These are phyloP conservation scores for Hybos culiciformis DNA, from an alignment of 2,888 invertebrate species.

Conservation along the genomic window DNA sequence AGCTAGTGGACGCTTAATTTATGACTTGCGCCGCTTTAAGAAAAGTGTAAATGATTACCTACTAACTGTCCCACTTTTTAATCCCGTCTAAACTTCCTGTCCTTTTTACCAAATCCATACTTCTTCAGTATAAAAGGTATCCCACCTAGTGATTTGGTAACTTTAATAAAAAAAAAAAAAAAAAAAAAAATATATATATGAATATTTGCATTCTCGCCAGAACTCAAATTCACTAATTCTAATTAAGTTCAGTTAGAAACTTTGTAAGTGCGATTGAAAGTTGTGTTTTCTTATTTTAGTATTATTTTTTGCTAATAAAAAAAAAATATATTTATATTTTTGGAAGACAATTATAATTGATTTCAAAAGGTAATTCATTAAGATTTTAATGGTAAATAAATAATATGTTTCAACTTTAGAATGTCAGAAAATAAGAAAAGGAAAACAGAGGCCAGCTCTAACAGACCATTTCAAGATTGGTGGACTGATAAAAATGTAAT, in stretches of 20 bases:
- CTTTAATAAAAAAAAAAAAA: too few species aligned
- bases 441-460: not conserved
- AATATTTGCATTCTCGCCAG: not conserved
- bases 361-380: slow-evolving; percentile 1
- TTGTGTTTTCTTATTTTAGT: not conserved
- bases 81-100: too few species aligned
- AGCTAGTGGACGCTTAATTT: too few species aligned
- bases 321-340: slow-evolving; percentile 1
- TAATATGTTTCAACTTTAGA: not conserved
- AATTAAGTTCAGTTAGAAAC: not conserved
- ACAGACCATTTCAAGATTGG: slow-evolving; percentile 1
- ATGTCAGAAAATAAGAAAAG: slow-evolving; percentile 1
- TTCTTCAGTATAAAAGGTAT: too few species aligned
- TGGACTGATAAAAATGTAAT: slow-evolving; percentile 1
- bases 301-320: not conserved
- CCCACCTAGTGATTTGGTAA: too few species aligned
- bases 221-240: not conserved
- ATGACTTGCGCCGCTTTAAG: too few species aligned
- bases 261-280: slow-evolving; percentile 1
- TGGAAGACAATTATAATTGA: not conserved
- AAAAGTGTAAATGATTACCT: too few species aligned
- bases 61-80: too few species aligned
- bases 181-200: too few species aligned
- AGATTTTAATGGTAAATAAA: not conserved
- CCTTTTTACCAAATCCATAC: too few species aligned